Evolutionary conservation across 2,797 vertebrate genomes (phyloP), one percentile per base, ranked within the genome.

Genomic region (Diglossa cyanea): DNA sequence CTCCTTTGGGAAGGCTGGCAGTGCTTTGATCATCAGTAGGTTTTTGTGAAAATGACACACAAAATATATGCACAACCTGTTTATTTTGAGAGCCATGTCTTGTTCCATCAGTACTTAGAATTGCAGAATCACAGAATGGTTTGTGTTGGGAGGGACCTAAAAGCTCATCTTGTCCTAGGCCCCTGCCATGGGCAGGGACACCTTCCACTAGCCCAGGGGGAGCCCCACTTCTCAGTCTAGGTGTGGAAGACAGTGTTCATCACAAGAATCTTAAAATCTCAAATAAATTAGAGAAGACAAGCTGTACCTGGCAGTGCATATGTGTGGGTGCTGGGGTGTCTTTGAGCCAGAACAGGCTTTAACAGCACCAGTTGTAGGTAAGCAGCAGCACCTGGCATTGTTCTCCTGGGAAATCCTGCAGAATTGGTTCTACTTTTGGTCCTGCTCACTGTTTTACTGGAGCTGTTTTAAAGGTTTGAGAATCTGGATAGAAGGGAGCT

Each of bases 261-360:
- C 54, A 15, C 17, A 35, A n/a, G 31, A 40, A 28, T 55, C 23
- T 83, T 33, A 33, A 26, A 19, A 9, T 66, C 21, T 39, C 14
- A 57, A 6, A 30, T 40, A 10, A 81, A 37, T 33, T 42, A 35
- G 30, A 26, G 25, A 37, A 33, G 31, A 51, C 39, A 45, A 14
- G 21, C n/a, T 54, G 8, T 37, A 9, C 10, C 11, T 45, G 62
- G 21, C 13, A 35, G 31, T 3, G 9, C 4, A 1, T 19, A 0
- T 37, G 3, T 50, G n/a, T 6, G 35, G 14, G 21, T 30, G 21
- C 31, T 65, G 53, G n/a, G 40, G 14, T 48, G 51, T 33, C 33
- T 61, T 33, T 55, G 74, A 53, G 66, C 26, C 47, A 42, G 35
- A 42, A 5, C 1, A 18, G 42, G n/a, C 55, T 79, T 33, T 25